Evolutionary conservation across 2,113 vertebrate genomes (phyloP).

Genomic region (Salvator merianae): DNA sequence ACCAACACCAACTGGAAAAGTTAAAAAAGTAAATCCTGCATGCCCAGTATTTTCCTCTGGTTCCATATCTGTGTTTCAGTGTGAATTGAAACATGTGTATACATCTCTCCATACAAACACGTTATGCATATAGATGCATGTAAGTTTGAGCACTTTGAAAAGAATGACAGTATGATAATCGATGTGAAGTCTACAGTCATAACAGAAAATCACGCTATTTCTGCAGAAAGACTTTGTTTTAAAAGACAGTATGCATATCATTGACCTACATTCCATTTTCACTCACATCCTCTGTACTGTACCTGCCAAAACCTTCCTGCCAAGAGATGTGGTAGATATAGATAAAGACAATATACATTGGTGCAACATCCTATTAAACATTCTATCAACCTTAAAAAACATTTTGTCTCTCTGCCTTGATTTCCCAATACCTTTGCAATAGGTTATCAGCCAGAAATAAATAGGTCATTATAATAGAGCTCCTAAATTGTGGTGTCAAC

Average conservation of each 20-base stretch:
- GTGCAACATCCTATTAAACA: conserved; percentile 65
- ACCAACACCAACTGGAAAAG: conserved; percentile 37
- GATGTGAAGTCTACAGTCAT: conserved; percentile 61
- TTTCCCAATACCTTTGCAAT: conserved; percentile 57
- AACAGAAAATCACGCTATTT: conserved; percentile 74
- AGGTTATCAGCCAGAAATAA: conserved; percentile 50
- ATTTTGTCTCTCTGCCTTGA: conserved; percentile 50
- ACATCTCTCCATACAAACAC: conserved; percentile 33
- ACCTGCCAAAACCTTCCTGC: conserved; percentile 69
- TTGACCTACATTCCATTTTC: conserved; percentile 78
- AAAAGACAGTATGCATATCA: conserved; percentile 68
- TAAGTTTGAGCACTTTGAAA: conserved; percentile 31
- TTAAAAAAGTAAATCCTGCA: conserved; percentile 36
- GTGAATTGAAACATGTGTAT: conserved; percentile 28
- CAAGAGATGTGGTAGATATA: conserved; percentile 50
- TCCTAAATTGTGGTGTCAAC: conserved; percentile 5
- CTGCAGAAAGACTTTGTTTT: conserved; percentile 66
- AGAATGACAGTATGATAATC: conserved; percentile 38
- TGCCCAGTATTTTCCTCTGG: not conserved
- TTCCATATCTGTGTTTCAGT: not conserved
- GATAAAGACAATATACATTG: conserved; percentile 55
- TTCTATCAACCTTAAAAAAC: conserved; percentile 51
- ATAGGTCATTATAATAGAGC: conserved; percentile 44
- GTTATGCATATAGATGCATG: conserved; percentile 12
- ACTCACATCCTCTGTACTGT: conserved; percentile 47